Conservation (phyloP, 2,797 vertebrate genomes). For the Tapirus indicus region DNA sequence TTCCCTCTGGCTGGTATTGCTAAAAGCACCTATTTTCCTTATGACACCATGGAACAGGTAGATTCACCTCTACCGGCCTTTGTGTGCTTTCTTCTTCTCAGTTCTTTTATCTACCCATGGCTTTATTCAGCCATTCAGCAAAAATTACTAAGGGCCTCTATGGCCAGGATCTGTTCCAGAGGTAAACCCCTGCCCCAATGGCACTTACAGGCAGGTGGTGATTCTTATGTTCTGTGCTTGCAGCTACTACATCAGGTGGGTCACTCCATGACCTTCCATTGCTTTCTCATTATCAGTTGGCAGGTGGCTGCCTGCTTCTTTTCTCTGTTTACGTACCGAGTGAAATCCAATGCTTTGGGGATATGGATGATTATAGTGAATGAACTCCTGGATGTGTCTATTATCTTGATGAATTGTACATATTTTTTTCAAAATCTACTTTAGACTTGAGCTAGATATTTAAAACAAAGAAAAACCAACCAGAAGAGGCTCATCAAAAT, state of each 20-base stretch:
- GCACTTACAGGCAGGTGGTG: not conserved
- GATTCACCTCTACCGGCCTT: not conserved
- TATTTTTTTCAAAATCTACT: not conserved
- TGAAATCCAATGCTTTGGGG: not conserved
- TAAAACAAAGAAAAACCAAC: slow-evolving; percentile 40
- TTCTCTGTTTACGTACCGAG: not conserved
- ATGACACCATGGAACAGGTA: not conserved
- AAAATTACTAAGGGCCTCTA: not conserved
- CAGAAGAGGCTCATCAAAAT: not conserved
- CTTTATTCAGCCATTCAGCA: not conserved
- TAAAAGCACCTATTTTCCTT: slow-evolving; percentile 22
- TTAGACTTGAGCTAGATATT: not conserved
- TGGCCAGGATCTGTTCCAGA: not conserved
- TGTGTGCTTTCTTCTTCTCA: not conserved
- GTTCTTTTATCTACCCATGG: not conserved
- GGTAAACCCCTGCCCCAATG: not conserved
- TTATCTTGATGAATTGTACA: not conserved
- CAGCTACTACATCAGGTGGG: not conserved
- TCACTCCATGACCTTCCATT: not conserved
- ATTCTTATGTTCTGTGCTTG: not conserved
- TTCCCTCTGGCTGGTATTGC: not conserved
- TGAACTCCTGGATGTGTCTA: not conserved
- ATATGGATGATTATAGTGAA: not conserved
- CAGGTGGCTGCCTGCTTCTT: not conserved
- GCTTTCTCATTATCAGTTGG: not conserved